Conservation (phyloP, 1,140 invertebrate genomes). For the Mamestra configurata region DNA sequence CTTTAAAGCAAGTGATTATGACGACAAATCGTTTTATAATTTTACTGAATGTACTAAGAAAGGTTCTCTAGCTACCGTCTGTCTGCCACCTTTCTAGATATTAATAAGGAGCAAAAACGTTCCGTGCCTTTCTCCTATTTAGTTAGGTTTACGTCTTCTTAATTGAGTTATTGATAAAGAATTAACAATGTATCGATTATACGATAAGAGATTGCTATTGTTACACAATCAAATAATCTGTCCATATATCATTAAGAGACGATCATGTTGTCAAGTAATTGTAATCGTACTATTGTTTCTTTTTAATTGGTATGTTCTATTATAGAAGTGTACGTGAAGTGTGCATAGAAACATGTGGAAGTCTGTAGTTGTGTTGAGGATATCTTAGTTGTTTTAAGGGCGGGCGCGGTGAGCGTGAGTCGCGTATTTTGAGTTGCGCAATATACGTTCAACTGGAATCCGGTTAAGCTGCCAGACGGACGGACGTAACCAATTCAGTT, state of each 20-base stretch:
- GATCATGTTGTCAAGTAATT: constrained; percentile 51
- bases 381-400: too few relatives aligned
- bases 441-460: too few relatives aligned
- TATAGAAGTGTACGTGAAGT: constrained; percentile 10
- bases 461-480: too few relatives aligned
- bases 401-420: too few relatives aligned
- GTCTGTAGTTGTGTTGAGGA: constrained; percentile 3
- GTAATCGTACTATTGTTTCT: constrained; percentile 48
- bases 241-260: constrained; percentile 35
- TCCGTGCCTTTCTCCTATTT: background rate
- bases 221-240: constrained; percentile 20
- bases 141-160: constrained; percentile 13
- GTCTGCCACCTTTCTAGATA: background rate
- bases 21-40: background rate
- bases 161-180: constrained; percentile 36
- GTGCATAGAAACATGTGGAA: background rate
- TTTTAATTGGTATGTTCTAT: constrained; percentile 46
- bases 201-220: constrained; percentile 30
- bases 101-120: background rate
- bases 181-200: constrained; percentile 23
- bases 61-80: background rate
- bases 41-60: background rate
- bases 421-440: too few relatives aligned
- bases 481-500: too few relatives aligned
- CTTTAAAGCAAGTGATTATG: background rate